Percentiles rank a stretch among this genome's conserved stretches.
phyloP scores from a whole-genome alignment of 1,140 invertebrate genomes.

The Scylla paramamosain region DNA sequence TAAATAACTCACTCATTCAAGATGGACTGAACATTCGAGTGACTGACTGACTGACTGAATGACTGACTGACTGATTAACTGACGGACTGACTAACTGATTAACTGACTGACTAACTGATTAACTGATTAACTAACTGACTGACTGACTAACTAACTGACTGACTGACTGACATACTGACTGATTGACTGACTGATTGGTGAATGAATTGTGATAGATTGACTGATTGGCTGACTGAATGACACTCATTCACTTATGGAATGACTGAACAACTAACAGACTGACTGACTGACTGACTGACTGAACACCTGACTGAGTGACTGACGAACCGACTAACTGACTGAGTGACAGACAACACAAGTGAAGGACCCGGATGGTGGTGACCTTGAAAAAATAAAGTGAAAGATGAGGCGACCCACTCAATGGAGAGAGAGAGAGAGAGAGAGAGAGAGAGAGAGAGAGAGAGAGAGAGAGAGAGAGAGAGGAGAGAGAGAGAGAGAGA shows the following conservation, averaged over 20 bases:
- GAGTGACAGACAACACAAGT: background rate
- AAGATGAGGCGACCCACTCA: background rate
- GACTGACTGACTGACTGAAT: background rate
- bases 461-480: background rate
- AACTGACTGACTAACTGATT: background rate
- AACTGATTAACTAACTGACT: background rate
- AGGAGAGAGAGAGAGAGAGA: background rate
- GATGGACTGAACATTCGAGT: no score
- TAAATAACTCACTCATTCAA: background rate
- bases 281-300: background rate
- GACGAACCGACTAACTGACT: background rate
- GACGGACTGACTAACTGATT: no score
- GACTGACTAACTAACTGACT: background rate
- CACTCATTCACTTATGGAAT: background rate
- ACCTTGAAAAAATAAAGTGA: constrained; percentile 1
- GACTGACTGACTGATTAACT: no score
- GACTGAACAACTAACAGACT: background rate
- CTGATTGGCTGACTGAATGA: background rate
- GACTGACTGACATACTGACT: background rate
- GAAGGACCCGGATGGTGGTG: no score
- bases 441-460: constrained; percentile 20
- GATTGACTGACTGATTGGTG: background rate
- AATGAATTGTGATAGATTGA: background rate
- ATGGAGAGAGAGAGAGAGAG: background rate
- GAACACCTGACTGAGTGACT: background rate